These are phyloP conservation scores for Eupithecia abbreviata DNA, from an alignment of 2,888 invertebrate species.

Conservation along the genomic window DNA sequence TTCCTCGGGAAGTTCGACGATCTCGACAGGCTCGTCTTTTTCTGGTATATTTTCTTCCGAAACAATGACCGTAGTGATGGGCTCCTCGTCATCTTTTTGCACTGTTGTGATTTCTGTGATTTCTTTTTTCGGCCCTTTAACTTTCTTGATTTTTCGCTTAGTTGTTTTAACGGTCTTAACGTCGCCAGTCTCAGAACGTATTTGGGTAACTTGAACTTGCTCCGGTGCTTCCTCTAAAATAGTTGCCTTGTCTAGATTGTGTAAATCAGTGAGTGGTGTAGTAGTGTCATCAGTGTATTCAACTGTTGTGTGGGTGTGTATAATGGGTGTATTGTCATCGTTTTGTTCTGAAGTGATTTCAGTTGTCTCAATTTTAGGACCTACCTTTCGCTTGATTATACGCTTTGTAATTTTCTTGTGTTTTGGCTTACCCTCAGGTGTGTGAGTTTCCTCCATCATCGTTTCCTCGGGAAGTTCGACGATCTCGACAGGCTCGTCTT, in stretches of 20 bases:
- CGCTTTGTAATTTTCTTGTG: conserved; percentile 28
- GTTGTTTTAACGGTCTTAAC: conserved; percentile 45
- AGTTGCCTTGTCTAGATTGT: conserved; percentile 46
- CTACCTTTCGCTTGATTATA: conserved; percentile 40
- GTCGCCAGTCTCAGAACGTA: conserved; percentile 53
- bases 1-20: conserved; percentile 60
- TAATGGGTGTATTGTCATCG: conserved; percentile 51
- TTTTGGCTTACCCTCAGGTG: conserved; percentile 48
- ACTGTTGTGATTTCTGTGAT: conserved; percentile 48
- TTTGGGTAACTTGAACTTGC: conserved; percentile 38
- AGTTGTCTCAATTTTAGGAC: conserved; percentile 23
- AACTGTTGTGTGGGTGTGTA: conserved; percentile 64
- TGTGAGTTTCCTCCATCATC: conserved; percentile 59
- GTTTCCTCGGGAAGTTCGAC: conserved; percentile 63
- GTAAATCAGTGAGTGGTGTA: conserved; percentile 38
- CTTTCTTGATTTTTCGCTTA: conserved; percentile 56
- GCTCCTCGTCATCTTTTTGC: conserved; percentile 41
- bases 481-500: conserved; percentile 31
- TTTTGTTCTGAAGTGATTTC: conserved; percentile 57
- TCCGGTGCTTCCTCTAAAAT: conserved; percentile 47
- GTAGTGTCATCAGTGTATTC: conserved; percentile 53
- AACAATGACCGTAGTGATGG: conserved; percentile 38
- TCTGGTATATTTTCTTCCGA: conserved; percentile 54
- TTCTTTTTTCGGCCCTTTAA: conserved; percentile 49
- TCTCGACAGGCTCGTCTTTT: conserved; percentile 46